Percentiles rank a stretch among this genome's conserved stretches.
Conservation (phyloP, 2,888 invertebrate genomes). For the Cyaniris semiargus region DNA sequence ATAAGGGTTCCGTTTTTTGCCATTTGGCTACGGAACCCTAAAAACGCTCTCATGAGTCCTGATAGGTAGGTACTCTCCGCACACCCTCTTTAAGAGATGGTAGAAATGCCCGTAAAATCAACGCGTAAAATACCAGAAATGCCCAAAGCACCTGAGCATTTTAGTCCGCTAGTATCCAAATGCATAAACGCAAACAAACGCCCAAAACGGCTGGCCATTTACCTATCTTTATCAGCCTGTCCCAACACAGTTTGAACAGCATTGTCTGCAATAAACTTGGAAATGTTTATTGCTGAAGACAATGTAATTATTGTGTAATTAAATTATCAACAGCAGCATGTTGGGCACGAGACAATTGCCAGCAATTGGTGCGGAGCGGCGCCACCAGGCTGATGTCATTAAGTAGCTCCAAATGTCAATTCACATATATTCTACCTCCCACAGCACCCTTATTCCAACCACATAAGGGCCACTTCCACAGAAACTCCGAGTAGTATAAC, state of each 20-base stretch:
- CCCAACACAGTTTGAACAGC: neutral
- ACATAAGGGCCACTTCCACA: neutral
- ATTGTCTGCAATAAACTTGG: neutral
- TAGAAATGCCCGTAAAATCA: no score
- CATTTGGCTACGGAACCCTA: no score
- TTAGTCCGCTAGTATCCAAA: no score
- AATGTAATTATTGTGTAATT: conserved; percentile 69
- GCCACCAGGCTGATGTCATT: conserved; percentile 72
- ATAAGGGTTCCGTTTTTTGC: no score
- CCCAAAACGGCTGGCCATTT: no score
- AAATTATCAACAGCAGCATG: conserved; percentile 52
- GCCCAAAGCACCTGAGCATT: no score
- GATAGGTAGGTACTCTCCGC: no score
- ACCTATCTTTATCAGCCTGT: neutral
- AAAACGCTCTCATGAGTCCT: no score
- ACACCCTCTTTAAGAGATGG: no score
- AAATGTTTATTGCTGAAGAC: conserved; percentile 39
- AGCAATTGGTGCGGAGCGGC: conserved; percentile 72
- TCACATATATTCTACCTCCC: neutral
- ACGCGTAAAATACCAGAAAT: no score
- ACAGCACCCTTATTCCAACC: neutral
- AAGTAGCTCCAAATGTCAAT: conserved; percentile 34
- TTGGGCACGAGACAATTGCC: conserved; percentile 66
- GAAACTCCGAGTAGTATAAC: neutral
- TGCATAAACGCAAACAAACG: no score